Evolutionary conservation across 2,888 invertebrate genomes (phyloP), one percentile per base, ranked within the genome.

Genomic region (Zaprionus lineosus): DNA sequence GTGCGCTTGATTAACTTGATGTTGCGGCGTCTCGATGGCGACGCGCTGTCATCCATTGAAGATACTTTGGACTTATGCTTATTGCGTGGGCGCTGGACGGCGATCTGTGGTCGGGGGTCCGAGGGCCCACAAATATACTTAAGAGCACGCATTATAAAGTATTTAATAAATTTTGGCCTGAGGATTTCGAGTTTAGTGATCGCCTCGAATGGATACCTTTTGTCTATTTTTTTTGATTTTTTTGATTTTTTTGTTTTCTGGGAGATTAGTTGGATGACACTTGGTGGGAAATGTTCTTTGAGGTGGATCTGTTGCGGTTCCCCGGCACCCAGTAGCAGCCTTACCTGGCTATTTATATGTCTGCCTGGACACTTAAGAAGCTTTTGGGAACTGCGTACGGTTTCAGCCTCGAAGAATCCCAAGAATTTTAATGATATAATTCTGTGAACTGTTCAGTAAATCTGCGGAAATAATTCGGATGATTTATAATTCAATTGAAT

Each of bases 271-370:
- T 21, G 51, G 15, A 43, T 70, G 77, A 84, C 77, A 84, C 57
- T 81, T 50, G 46, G 84, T 78, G 77, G 84, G 84, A 78, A 78
- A 57, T 71, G 84, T 84, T 78, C 83, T 84, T 50, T 8, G 18
- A 14, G 26, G 26, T 36, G 39, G 28, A 34, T 39, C 11, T 37
- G 29, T 12, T 43, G 36, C 4, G 31, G 28, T 9, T 41, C n/a
- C n/a, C n/a, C n/a, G 24, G n/a, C n/a, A 8, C 2, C 18, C 78
- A 52, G 69, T 81, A 81, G 77, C 65, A 31, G 34, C 21, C 15
- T 39, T 53, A 61, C 51, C 51, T 57, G 64, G 50, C 52, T 63
- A 76, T 73, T 76, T 81, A 81, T 65, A 65, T 74, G 65, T 50
- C 41, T 77, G 77, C 76, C 11, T 66, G 77, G 65, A 15, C 70